Base-by-base conservation (phyloP, 2,797 vertebrate species). In the Uromys caudimaculatus region DNA sequence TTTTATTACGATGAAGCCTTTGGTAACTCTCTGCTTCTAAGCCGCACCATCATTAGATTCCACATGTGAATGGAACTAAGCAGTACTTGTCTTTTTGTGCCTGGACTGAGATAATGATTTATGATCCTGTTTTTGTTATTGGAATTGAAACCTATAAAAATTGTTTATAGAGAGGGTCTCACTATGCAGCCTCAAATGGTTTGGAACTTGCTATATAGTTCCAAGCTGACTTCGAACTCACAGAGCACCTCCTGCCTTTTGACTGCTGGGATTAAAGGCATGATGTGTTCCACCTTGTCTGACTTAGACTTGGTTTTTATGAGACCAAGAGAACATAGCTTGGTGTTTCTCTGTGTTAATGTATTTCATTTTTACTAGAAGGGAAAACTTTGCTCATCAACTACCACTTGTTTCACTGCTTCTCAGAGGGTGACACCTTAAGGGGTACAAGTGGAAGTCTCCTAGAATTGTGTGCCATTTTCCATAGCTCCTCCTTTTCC, bases 311-410 rank as follows among this genome's bases (percentile, higher is more conserved):
- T 67, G 44, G 47, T 23, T 47, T 85, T 85, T 64, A 67, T 58
- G n/a, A 69, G n/a, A 54, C 50, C 35, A 58, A 84, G 6, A 91
- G 47, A 93, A 83, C 29, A 14, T 19, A 73, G 5, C 83, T 82
- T 76, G 19, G 79, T 77, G 16, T 73, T 89, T 89, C 47, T 78
- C 69, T 76, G 16, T 62, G 16, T 95, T 71, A 24, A 56, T 75
- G 52, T 12, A 62, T 41, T 93, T 82, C n/a, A 75, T 76, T 95
- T 52, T 89, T 69, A 13, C 21, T 84, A 84, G 6, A 92, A 11
- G 79, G 41, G 8, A 95, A 93, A 60, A 64, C 50, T 67, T 85
- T 89, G 67, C 76, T 91, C 32, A 87, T 27, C 81, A 91, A n/a
- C 32, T 67, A 24, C 19, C 3, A 7, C 19, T 77, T 86, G 71